Base-by-base conservation (phyloP, 2,888 invertebrate species). In the Sisyra terminalis region DNA sequence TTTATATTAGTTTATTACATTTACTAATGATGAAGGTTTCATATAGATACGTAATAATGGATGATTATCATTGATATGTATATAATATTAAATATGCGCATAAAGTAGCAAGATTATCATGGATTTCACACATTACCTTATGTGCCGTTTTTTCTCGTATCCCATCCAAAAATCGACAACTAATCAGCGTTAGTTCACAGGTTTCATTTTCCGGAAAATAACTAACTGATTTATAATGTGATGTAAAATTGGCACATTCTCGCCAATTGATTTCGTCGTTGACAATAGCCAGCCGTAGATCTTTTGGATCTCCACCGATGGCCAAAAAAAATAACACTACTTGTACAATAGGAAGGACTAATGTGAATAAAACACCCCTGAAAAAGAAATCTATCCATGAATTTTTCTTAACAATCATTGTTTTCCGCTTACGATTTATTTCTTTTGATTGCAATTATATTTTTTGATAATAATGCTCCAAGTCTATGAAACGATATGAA, bases 281-380 rank as follows among this genome's bases (percentile, higher is more conserved):
- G 15, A 88, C 78, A 1, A 92, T 69, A 0, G 79, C 89, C 30
- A 93, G 51, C 39, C 70, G 69, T 0, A 92, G 64, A 44, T 75
- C 73, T 40, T 69, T 67, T 0, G 85, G 83, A 52, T 88, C 81
- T 39, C 74, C 73, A 1, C 88, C 88, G 41, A 88, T 74, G 18
- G 88, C 80, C 44, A 78, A 58, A 62, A 88, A 82, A 61, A 92
- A 90, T 30, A 83, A 70, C 32, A 76, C 66, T 46, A 82, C 70
- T 71, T 90, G 81, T 16, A 89, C 65, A 11, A 90, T 64, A 10
- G 92, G 92, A 54, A 92, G 80, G 44, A 85, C 51, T 45, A 89
- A 63, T 47, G 88, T 77, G 60, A 92, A 92, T 47, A 81, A 61
- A 18, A 90, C 64, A 30, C 87, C 83, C 6, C 87, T 88, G 63